Evolutionary conservation across 2,113 vertebrate genomes (phyloP).

Genomic region (Clupea harengus): DNA sequence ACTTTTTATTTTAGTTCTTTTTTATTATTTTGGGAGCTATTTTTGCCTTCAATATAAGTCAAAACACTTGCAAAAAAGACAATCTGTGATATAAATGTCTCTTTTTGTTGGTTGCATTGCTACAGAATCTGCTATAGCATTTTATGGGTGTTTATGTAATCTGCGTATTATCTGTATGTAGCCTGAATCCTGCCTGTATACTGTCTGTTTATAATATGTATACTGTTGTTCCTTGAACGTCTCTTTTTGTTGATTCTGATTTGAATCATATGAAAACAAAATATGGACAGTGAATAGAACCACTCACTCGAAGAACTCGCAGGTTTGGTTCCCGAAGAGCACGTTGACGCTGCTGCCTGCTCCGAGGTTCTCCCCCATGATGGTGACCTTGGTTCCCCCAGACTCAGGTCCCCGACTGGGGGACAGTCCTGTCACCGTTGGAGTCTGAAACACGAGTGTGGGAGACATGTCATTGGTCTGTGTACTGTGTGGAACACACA

Average conservation of each 20-base stretch:
- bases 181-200: not conserved
- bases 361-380: constrained; percentile 87
- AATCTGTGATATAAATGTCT: no score
- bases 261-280: not conserved
- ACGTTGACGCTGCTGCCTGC: constrained; percentile 88
- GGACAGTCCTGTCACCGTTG: constrained; percentile 80
- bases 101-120: no score
- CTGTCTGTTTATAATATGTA: not conserved
- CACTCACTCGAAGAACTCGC: constrained; percentile 89
- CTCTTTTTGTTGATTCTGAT: no score
- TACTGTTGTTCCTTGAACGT: no score
- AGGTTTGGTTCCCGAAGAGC: constrained; percentile 93
- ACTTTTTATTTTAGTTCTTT: no score
- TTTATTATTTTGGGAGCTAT: no score
- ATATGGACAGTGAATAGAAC: not conserved
- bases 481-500: not conserved
- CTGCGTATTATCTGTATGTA: no score
- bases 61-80: no score
- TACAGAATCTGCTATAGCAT: no score
- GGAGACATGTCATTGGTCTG: constrained; percentile 6
- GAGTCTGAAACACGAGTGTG: constrained; percentile 68
- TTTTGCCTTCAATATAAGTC: no score
- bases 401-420: constrained; percentile 92
- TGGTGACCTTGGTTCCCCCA: constrained; percentile 92
- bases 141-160: no score